Evolutionary conservation across 2,888 invertebrate genomes (phyloP), one percentile per base, ranked within the genome.

Genomic region (Dicycla oo): DNA sequence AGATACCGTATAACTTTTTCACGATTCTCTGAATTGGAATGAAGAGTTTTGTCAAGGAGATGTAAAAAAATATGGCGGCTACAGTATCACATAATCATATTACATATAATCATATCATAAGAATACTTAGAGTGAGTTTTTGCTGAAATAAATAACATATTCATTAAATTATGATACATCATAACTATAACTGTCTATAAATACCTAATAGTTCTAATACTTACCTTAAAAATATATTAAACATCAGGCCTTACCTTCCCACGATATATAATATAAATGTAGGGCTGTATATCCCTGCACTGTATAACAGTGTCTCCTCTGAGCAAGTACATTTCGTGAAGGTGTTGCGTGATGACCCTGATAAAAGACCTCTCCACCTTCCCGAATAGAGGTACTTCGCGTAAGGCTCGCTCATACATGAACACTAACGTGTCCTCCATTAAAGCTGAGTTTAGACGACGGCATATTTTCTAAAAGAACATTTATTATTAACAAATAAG

Each of bases 341-440:
- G 90, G 78, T 96, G 95, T 81, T 95, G 96, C 1, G 96, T 96
- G 85, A 96, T 91, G 76, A 96, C 94, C 83, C 96, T 93, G 88
- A 96, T 96, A 87, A 96, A 96, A 11, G 96, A 95, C 18, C 94
- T 90, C 81, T 96, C 96, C 62, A 96, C 95, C 80, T 94, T 95
- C 23, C 95, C 94, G 80, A 96, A 96, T 26, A 96, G 88, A 0
- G 96, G 96, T n/a, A 96, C 96, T 82, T 96, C 95, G 15, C 95
- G 90, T 1, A 96, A 87, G 0, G 96, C 96, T 23, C 90, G 91
- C 85, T 96, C 96, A 77, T 96, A 96, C 93, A 96, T 94, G 76
- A 95, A 95, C 6, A 95, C 95, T 54, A 96, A 89, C 1, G 95
- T 95, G 80, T 96, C 96, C 90, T 96, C 96, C 93, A 96, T 95